Conservation (phyloP, 2,888 invertebrate species). For the Chymomyza caudatula region DNA sequence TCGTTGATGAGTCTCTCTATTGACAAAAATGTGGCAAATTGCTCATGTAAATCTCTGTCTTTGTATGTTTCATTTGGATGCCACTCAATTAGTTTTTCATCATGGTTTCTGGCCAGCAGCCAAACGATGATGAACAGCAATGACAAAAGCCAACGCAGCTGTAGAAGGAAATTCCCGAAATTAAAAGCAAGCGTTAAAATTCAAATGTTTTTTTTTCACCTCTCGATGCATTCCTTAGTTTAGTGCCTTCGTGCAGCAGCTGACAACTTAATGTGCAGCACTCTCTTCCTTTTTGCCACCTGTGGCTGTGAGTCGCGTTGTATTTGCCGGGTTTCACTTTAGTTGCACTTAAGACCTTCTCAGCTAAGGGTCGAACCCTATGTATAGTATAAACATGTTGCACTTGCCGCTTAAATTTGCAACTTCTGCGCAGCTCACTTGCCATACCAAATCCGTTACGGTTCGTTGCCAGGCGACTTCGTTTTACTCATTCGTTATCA, state of each 20-base stretch:
- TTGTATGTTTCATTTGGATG: constrained; percentile 4
- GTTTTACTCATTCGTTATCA: constrained; percentile 49
- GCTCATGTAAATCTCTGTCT: not conserved
- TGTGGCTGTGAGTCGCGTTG: constrained; percentile 18
- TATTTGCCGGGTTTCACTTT: constrained; percentile 19
- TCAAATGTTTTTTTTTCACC: not conserved
- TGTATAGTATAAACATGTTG: constrained; percentile 41
- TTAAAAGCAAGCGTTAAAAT: not conserved
- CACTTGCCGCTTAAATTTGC: constrained; percentile 32
- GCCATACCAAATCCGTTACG: constrained; percentile 42
- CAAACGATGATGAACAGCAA: constrained; percentile 28
- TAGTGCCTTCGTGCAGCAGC: constrained; percentile 3
- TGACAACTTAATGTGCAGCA: constrained; percentile 21
- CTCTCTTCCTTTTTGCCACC: not conserved
- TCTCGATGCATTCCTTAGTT: not conserved
- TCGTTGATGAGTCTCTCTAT: constrained; percentile 50
- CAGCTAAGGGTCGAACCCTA: constrained; percentile 38
- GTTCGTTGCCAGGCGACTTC: constrained; percentile 49
- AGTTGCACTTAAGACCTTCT: constrained; percentile 53
- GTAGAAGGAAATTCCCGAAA: constrained; percentile 59
- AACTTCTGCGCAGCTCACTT: constrained; percentile 22
- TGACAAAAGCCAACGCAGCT: constrained; percentile 8
- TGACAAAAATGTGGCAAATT: constrained; percentile 24
- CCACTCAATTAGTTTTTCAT: constrained; percentile 64
- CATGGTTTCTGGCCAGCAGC: constrained; percentile 43